Conservation (phyloP, 2,797 vertebrate genomes). For the Tauraco hartlaubi region DNA sequence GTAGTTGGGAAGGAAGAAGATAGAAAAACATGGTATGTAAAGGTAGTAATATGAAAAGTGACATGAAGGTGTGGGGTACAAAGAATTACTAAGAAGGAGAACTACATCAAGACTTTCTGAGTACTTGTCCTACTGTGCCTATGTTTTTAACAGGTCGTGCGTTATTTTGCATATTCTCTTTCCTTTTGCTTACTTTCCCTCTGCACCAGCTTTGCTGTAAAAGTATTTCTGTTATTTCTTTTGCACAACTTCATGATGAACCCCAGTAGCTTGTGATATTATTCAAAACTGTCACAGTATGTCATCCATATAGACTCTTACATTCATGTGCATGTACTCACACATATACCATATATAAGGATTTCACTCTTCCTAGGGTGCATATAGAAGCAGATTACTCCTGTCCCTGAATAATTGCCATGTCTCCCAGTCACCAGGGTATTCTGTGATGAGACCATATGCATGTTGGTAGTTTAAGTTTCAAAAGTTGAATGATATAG, state of each 20-base stretch:
- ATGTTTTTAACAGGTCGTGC: background rate
- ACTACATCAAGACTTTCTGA: background rate
- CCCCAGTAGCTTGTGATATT: background rate
- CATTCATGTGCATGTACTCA: background rate
- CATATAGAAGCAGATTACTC: background rate
- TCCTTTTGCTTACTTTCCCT: background rate
- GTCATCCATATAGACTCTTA: background rate
- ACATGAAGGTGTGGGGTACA: background rate
- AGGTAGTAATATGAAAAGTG: background rate
- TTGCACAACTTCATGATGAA: background rate
- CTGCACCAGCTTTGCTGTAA: background rate
- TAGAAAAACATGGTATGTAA: background rate
- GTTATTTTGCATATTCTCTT: background rate
- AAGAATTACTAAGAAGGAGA: background rate
- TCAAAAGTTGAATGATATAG: background rate
- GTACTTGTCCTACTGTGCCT: background rate
- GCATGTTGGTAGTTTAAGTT: background rate
- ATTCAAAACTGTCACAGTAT: background rate
- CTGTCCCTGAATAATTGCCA: background rate
- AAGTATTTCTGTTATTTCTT: background rate
- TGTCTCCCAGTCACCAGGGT: background rate
- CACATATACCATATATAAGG: background rate
- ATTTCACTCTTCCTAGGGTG: accelerated
- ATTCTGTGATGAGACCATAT: background rate
- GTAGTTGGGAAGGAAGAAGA: background rate